phyloP scores from a whole-genome alignment of 1,140 invertebrate genomes.

The Hormaphis cornu region DNA sequence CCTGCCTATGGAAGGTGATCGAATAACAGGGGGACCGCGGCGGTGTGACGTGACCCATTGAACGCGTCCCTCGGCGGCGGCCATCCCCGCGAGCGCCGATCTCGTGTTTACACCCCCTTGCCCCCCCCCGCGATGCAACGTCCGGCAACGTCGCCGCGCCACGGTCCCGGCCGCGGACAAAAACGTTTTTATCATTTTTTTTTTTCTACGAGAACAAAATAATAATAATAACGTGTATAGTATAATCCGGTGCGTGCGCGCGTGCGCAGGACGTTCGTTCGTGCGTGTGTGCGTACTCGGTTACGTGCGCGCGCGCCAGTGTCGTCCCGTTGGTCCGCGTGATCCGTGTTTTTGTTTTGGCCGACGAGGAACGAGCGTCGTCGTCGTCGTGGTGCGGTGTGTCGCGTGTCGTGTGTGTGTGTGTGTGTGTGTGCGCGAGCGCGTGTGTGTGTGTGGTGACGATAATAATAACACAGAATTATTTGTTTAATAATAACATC shows the following conservation, averaged over 20 bases:
- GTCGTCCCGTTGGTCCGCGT: neutral
- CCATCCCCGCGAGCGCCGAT: neutral
- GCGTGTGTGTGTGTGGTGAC: neutral
- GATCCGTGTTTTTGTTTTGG: conserved; percentile 13
- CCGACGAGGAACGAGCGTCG: neutral
- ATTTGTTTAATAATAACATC: no score
- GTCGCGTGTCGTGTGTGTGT: no score
- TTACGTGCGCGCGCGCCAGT: neutral
- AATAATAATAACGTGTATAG: neutral
- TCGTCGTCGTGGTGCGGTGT: neutral
- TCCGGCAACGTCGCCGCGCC: neutral
- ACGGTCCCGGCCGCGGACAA: neutral
- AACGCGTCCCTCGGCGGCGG: neutral
- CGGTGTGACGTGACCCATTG: no score
- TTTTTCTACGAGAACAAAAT: no score
- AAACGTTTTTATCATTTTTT: conserved; percentile 24
- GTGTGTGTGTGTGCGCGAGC: neutral
- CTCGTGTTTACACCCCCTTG: neutral
- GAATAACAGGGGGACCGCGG: no score
- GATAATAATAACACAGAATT: no score
- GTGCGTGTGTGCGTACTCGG: neutral
- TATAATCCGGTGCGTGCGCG: neutral
- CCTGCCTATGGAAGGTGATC: no score
- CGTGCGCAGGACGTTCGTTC: neutral
- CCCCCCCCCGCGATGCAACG: neutral